Conservation (phyloP, 2,797 vertebrate genomes). For the Tadarida brasiliensis region DNA sequence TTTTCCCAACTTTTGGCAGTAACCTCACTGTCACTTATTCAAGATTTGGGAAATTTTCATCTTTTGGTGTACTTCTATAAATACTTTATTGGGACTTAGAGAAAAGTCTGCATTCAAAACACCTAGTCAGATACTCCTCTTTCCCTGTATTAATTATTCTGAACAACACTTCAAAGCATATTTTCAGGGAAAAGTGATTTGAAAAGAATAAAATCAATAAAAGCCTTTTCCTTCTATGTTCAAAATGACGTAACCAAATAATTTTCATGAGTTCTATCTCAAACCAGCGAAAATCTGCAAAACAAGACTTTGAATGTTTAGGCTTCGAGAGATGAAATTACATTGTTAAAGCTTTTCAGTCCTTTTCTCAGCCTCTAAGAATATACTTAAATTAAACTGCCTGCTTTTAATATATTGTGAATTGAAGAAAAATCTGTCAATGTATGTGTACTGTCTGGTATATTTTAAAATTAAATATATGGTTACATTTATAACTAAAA, state of each 20-base stretch:
- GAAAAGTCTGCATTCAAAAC: not conserved
- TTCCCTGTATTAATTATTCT: conserved; percentile 27
- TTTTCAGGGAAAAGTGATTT: conserved; percentile 41
- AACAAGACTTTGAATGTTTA: conserved; percentile 21
- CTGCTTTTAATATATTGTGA: conserved; percentile 5
- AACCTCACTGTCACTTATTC: not conserved
- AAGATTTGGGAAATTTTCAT: not conserved
- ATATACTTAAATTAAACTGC: conserved; percentile 33
- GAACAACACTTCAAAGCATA: conserved; percentile 34
- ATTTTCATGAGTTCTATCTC: conserved; percentile 47
- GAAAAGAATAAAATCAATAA: conserved; percentile 60
- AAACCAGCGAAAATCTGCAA: not conserved
- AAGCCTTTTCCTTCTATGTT: not conserved
- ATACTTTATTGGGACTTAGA: not conserved
- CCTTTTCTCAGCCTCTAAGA: not conserved
- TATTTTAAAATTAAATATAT: conserved; percentile 54
- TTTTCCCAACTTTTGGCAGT: not conserved
- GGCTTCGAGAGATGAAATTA: not conserved
- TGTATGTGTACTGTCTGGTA: not conserved
- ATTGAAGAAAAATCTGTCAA: conserved; percentile 22
- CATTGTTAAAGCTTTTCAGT: not conserved
- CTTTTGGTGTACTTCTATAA: not conserved
- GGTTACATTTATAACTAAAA: conserved; percentile 35
- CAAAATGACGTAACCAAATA: conserved; percentile 53
- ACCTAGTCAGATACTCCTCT: not conserved